Conservation (phyloP, 2,797 vertebrate genomes). For the Rhyacichthys aspro region DNA sequence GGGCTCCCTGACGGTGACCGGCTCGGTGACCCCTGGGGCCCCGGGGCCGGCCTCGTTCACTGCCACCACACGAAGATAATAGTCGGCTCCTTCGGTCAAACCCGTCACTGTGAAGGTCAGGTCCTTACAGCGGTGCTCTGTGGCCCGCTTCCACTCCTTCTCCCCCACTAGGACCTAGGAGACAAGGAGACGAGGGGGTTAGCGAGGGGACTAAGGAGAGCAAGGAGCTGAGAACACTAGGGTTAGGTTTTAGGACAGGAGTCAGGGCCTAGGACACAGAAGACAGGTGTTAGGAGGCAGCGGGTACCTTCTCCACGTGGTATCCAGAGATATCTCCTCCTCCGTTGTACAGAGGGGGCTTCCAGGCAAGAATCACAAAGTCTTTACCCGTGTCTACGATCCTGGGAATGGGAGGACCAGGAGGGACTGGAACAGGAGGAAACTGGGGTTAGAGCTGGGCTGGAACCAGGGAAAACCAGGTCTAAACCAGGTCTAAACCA, state of each 20-base stretch:
- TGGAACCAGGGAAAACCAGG: not conserved
- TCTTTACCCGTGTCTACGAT: constrained; percentile 90
- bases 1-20: constrained; percentile 91
- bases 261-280: not conserved
- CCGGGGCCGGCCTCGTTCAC: constrained; percentile 93
- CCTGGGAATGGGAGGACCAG: constrained; percentile 91
- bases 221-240: not conserved
- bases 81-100: constrained; percentile 93
- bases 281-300: not conserved
- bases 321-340: constrained; percentile 96
- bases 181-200: not conserved
- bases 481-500: not conserved
- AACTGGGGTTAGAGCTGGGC: no score
- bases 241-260: no score
- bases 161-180: constrained; percentile 80
- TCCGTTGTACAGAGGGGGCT: constrained; percentile 92
- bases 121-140: constrained; percentile 91
- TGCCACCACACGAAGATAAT: constrained; percentile 91
- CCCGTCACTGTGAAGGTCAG: constrained; percentile 88
- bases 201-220: not conserved
- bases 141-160: constrained; percentile 95
- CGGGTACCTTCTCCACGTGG: constrained; percentile 88
- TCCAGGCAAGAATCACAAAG: constrained; percentile 90
- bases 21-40: constrained; percentile 91
- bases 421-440: constrained; percentile 88